Evolutionary conservation across 2,113 vertebrate species (phyloP).

Genomic region (Plectropomus leopardus): DNA sequence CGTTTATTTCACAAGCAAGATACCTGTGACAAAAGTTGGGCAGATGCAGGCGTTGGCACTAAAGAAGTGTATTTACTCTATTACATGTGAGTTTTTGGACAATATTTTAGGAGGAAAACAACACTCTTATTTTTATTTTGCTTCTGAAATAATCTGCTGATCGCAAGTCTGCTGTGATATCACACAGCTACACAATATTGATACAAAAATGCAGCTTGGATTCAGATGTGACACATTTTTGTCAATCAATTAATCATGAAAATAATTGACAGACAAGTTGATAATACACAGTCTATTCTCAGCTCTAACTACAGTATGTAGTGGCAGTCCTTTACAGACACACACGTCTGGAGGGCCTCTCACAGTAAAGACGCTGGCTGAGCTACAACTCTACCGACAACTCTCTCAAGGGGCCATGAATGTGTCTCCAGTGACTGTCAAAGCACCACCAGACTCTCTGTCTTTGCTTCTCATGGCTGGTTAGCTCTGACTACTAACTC

Average conservation of each 20-base stretch:
- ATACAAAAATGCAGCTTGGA: not conserved
- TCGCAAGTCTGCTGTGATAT: not conserved
- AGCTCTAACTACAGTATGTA: not conserved
- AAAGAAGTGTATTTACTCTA: not conserved
- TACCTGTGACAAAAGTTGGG: not conserved
- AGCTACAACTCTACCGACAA: not conserved
- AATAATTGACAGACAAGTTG: too few relatives aligned
- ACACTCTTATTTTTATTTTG: not conserved
- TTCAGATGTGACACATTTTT: not conserved
- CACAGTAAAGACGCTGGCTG: not conserved
- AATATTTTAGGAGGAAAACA: not conserved
- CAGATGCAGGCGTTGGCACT: too few relatives aligned
- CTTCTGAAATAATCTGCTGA: not conserved
- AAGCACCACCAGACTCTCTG: too few relatives aligned
- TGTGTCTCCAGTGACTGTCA: not conserved
- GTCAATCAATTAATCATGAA: too few relatives aligned
- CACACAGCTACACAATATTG: slow-evolving; percentile 5
- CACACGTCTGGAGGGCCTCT: not conserved
- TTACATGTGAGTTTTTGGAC: not conserved
- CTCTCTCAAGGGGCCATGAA: not conserved
- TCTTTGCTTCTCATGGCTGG: too few relatives aligned
- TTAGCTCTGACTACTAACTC: not conserved
- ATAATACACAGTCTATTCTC: too few relatives aligned
- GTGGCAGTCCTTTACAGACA: not conserved
- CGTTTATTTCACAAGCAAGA: slow-evolving; percentile 1